Percentiles rank a stretch among this genome's conserved stretches.
These are phyloP conservation scores for Penaeus japonicus DNA, from an alignment of 1,140 invertebrate genomes.

Conservation along the genomic window DNA sequence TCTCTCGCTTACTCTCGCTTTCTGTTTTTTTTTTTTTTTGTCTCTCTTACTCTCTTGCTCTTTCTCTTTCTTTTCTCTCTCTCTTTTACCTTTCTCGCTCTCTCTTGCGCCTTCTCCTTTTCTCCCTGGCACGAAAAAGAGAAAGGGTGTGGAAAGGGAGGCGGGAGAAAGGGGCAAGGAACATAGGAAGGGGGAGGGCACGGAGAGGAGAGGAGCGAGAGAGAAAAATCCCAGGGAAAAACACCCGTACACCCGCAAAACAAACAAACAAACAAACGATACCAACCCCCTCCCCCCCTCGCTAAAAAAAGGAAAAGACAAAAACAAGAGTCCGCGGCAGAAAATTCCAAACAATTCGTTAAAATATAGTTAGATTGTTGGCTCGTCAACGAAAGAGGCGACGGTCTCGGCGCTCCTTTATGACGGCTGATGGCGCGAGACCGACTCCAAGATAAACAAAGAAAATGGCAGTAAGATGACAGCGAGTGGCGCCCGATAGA, in stretches of 20 bases:
- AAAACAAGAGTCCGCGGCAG: no score
- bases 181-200: neutral
- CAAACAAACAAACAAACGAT: no score
- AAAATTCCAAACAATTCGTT: neutral
- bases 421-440: conserved; percentile 44
- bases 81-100: neutral
- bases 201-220: neutral
- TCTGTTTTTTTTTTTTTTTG: no score
- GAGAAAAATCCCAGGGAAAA: no score
- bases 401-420: conserved; percentile 15
- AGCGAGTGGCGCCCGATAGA: conserved; percentile 36
- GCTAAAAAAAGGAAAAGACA: no score
- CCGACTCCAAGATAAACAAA: conserved; percentile 44
- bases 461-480: conserved; percentile 44
- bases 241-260: no score
- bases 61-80: neutral
- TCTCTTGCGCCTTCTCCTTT: neutral
- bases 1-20: no score
- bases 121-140: neutral
- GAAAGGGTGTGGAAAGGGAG: no score
- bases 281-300: no score
- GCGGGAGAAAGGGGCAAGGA: neutral
- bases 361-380: neutral
- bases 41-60: neutral
- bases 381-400: neutral